phyloP scores from a whole-genome alignment of 2,113 vertebrate genomes.

The Pseudopipra pipra region DNA sequence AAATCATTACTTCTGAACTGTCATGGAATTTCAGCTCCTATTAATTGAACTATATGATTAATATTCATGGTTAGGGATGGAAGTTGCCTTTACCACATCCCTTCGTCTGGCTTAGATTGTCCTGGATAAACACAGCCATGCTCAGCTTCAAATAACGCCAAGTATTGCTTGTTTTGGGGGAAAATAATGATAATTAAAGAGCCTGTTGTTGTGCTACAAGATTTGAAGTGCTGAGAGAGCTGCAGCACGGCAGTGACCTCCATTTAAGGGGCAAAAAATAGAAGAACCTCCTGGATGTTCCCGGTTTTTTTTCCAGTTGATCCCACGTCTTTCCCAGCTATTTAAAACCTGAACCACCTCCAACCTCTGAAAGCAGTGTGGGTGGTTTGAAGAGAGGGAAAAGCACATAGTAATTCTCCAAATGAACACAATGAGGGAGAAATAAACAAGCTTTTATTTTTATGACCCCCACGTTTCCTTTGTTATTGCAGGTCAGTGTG shows the following conservation, averaged over 20 bases:
- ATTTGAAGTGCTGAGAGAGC: background rate
- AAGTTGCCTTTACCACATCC: constrained; percentile 33
- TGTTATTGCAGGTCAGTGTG: background rate
- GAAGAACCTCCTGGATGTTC: background rate
- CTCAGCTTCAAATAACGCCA: constrained; percentile 16
- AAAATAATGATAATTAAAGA: background rate
- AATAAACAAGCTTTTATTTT: constrained; percentile 22
- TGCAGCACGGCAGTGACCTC: background rate
- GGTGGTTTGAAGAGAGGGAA: constrained; percentile 8
- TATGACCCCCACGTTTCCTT: background rate
- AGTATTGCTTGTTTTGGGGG: background rate
- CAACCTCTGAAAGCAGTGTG: background rate
- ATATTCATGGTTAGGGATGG: constrained; percentile 37
- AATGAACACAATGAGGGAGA: background rate
- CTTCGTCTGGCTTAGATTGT: background rate
- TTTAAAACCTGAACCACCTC: constrained; percentile 24
- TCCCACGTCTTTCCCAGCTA: background rate
- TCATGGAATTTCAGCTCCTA: constrained; percentile 52
- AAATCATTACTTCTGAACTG: constrained; percentile 48
- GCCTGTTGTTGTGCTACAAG: background rate
- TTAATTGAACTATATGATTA: constrained; percentile 57
- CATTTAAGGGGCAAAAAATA: background rate
- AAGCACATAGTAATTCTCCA: constrained; percentile 3
- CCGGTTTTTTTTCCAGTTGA: background rate
- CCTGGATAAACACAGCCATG: constrained; percentile 6